Evolutionary conservation across 2,797 vertebrate species (phyloP).

Genomic region (Chelon labrosus): DNA sequence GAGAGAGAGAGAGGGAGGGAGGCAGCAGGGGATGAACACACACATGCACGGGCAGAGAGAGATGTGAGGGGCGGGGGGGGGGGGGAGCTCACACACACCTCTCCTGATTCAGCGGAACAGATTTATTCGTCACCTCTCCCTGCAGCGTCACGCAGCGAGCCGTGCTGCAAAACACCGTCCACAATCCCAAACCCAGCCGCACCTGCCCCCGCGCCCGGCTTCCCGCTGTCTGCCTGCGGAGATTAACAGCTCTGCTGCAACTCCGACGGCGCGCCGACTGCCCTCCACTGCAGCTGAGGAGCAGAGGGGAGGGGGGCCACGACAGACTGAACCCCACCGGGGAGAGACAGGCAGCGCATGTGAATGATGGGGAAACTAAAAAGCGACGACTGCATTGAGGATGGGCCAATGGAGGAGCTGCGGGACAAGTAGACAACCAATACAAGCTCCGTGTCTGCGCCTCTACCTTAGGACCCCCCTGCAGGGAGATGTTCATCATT

Average conservation of each 20-base stretch:
- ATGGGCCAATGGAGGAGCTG: constrained; percentile 42
- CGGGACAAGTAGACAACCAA: constrained; percentile 59
- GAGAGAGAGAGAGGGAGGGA: constrained; percentile 35
- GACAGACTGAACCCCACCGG: constrained; percentile 17
- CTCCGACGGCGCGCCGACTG: constrained; percentile 42
- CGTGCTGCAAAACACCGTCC: constrained; percentile 52
- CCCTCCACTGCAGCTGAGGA: constrained; percentile 47
- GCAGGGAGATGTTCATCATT: constrained; percentile 69
- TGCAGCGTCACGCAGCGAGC: constrained; percentile 55
- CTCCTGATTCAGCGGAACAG: constrained; percentile 77
- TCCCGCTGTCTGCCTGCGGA: constrained; percentile 41
- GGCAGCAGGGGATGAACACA: constrained; percentile 56
- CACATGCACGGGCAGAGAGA: constrained; percentile 47
- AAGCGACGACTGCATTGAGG: constrained; percentile 49
- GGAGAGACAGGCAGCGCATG: constrained; percentile 40
- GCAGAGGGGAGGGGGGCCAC: constrained; percentile 4
- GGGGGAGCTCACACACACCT: constrained; percentile 58
- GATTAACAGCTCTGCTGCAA: constrained; percentile 53
- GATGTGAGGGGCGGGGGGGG: constrained; percentile 36
- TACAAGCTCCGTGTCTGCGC: constrained; percentile 31
- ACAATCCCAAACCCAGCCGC: constrained; percentile 48
- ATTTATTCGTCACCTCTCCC: constrained; percentile 68
- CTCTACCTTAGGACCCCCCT: constrained; percentile 51
- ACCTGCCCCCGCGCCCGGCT: constrained; percentile 39
- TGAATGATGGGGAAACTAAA: constrained; percentile 58